Conservation (phyloP, 2,113 vertebrate species). For the Mesoclemmys tuberculata region DNA sequence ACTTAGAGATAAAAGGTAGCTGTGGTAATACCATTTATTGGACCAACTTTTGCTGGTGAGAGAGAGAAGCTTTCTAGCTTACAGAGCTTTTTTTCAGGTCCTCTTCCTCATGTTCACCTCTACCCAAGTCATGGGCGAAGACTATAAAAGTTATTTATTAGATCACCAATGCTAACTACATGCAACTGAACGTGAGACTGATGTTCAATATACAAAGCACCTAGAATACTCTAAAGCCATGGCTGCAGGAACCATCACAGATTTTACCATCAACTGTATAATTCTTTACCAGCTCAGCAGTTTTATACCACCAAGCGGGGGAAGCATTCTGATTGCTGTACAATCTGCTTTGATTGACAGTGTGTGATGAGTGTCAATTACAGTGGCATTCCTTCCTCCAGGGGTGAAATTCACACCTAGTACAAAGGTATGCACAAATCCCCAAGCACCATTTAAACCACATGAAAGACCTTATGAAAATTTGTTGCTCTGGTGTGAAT, state of each 20-base stretch:
- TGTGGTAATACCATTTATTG: not conserved
- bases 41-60: not conserved
- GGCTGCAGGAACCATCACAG: not conserved
- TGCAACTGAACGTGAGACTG: rapidly evolving
- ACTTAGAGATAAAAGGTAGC: not conserved
- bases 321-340: not conserved
- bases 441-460: rapidly evolving
- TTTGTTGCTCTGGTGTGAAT: rapidly evolving
- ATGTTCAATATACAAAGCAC: not conserved
- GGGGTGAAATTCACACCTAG: too few relatives aligned
- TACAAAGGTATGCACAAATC: not conserved
- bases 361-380: rapidly evolving
- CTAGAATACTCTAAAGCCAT: rapidly evolving
- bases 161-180: not conserved
- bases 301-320: not conserved
- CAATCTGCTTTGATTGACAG: not conserved
- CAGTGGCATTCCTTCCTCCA: rapidly evolving
- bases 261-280: not conserved
- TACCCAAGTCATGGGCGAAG: rapidly evolving
- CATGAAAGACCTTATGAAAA: not conserved
- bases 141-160: not conserved
- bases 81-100: not conserved
- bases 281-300: not conserved
- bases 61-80: not conserved
- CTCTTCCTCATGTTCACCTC: not conserved